These are phyloP conservation scores for Cotesia chilonis DNA, from an alignment of 1,140 invertebrate species.

Conservation along the genomic window DNA sequence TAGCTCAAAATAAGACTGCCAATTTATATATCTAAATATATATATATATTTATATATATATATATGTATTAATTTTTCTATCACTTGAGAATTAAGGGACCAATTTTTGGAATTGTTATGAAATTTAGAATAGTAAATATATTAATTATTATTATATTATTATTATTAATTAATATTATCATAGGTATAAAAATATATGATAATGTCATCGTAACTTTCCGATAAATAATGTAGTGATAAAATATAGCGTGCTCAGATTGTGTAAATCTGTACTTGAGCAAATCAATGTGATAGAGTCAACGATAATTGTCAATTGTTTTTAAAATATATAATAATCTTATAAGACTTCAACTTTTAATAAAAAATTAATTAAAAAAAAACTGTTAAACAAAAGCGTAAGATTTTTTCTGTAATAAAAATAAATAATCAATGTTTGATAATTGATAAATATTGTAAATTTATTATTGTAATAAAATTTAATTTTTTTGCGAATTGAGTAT, in stretches of 20 bases:
- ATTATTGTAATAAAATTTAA: too few species aligned
- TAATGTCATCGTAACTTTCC: neutral
- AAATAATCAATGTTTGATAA: too few species aligned
- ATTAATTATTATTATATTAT: too few species aligned
- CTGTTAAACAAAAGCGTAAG: neutral
- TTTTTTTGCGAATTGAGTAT: too few species aligned
- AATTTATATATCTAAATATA: slow-evolving; percentile 30
- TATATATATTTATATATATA: too few species aligned
- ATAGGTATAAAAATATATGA: neutral
- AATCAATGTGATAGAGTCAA: slow-evolving; percentile 31
- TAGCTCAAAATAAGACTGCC: slow-evolving; percentile 61
- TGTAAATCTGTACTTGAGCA: slow-evolving; percentile 13
- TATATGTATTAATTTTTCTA: too few species aligned
- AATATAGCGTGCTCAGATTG: slow-evolving; percentile 15
- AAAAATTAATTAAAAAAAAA: neutral
- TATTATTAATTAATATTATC: slow-evolving; percentile 3
- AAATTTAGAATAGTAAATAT: too few species aligned
- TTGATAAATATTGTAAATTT: too few species aligned
- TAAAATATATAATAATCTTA: slow-evolving; percentile 20
- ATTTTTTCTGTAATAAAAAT: too few species aligned
- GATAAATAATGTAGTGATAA: slow-evolving; percentile 27
- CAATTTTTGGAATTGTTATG: too few species aligned
- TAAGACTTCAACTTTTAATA: neutral
- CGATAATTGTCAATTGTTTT: slow-evolving; percentile 24
- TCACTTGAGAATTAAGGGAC: too few species aligned